Evolutionary conservation across 2,113 vertebrate genomes (phyloP), one percentile per base, ranked within the genome.

Genomic region (Ictalurus furcatus): DNA sequence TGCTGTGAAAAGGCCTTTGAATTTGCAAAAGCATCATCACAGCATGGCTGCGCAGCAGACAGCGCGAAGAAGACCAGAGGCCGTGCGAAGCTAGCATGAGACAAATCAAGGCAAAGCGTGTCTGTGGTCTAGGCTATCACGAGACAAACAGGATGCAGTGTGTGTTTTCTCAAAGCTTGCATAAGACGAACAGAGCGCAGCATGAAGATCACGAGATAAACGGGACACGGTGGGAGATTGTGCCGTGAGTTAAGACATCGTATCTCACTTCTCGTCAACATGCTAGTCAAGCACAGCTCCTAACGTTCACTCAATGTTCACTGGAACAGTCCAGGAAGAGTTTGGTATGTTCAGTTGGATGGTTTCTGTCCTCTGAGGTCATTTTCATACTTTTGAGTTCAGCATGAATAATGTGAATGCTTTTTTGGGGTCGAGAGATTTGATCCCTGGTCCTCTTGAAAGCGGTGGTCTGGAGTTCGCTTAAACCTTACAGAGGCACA

Each of bases 11-110:
- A 86, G 23, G 69, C 30, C n/a, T 86, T 76, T 16, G 30, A 59
- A 58, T 86, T 59, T 73, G 69, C 52, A 6, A 59, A 37, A 86
- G 67, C 81, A 63, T 63, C 81, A 44, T 84, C 81, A 63, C 81
- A 84, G 81, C 81, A 63, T 84, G 81, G 63, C 34, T 25, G 58
- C 56, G 40, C n/a, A 58, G n/a, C 52, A 23, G n/a, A 74, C 21
- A 14, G 4, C 11, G 14, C 6, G 21, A 58, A 81, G 86, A 67
- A 52, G 78, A 67, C 63, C 61, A 56, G 17, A 88, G 61, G 78
- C 67, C 54, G 44, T 34, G 30, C 44, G 40, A 25, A 67, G 59
- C 14, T 74, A 56, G 48, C 69, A n/a, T 58, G 48, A 40, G 69
- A 25, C 74, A 44, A 84, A 84, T 63, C 58, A 84, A 84, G 81